phyloP scores from a whole-genome alignment of 2,888 invertebrate genomes.

The Empis stercorea region DNA sequence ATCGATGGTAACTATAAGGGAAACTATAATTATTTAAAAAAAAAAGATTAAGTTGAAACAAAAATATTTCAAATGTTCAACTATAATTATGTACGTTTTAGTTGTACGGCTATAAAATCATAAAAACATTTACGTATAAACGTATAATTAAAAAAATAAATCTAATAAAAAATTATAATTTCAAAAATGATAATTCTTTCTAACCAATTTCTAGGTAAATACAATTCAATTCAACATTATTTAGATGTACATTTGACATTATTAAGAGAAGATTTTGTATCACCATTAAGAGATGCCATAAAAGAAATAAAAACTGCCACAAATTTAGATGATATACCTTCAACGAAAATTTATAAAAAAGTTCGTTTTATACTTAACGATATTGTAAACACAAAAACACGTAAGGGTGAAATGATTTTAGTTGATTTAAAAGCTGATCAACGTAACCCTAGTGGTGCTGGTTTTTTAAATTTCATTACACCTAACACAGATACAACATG shows the following conservation, averaged over 20 bases:
- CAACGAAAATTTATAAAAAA: conserved; percentile 17
- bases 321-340: conserved; percentile 8
- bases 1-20: conserved; percentile 44
- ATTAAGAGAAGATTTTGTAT: conserved; percentile 65
- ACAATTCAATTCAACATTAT: conserved; percentile 50
- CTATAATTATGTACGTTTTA: too few relatives aligned
- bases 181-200: not conserved
- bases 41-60: not conserved
- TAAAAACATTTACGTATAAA: too few relatives aligned
- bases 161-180: too few relatives aligned
- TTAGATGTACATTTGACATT: conserved; percentile 67
- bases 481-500: not conserved
- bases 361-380: conserved; percentile 24
- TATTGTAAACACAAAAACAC: conserved; percentile 14
- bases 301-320: conserved; percentile 11
- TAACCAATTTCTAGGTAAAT: conserved; percentile 38
- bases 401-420: conserved; percentile 22
- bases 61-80: too few relatives aligned
- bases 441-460: not conserved
- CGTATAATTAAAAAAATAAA: too few relatives aligned
- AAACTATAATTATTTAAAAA: conserved; percentile 19
- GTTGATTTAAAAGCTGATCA: conserved; percentile 18
- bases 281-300: conserved; percentile 47
- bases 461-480: not conserved
- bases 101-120: too few relatives aligned